Evolutionary conservation across 2,113 vertebrate species (phyloP), one percentile per base, ranked within the genome.

Genomic region (Junco hyemalis): DNA sequence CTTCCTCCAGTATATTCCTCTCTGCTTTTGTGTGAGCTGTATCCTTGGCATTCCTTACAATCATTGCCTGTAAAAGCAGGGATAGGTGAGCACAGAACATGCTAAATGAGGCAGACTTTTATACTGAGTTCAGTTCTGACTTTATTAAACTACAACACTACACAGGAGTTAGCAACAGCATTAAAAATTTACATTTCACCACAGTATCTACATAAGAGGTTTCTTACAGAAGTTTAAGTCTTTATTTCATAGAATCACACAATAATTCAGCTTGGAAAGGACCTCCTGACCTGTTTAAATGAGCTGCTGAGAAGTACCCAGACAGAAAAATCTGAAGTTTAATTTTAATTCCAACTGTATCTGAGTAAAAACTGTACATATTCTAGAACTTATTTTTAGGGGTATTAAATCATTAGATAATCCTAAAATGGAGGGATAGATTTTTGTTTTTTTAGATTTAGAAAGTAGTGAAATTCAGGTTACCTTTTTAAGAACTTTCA

Each of bases 401-500:
- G 33, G 7, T 60, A 47, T 45, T 48, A 48, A 26, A 33, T 23
- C 18, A 90, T 59, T 47, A 79, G 31, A 7, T 40, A 64, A 85
- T 29, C 60, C 13, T 38, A 72, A 80, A 76, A 51, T 12, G 36
- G 15, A 79, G 9, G 20, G 3, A 10, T 0, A 53, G 9, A 14
- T 14, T 33, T 36, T 1, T 40, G 6, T 17, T n/a, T 59, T 53
- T 28, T 6, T 26, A 26, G 56, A 56, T n/a, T 61, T n/a, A 66
- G 50, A 57, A 1, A 70, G 54, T 0, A 93, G 17, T 13, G 26
- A 82, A 57, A 72, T 35, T 31, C 38, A 84, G 33, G 33, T 98
- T 97, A 99, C 99, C 99, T 99, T 99, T 98, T 99, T 99, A 94
- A 99, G 98, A 94, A 99, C 99, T 93, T 99, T 99, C 99, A 99